A percentile compares a stretch with the other conserved stretches of the same genome.
Conservation (phyloP, 2,797 vertebrate species). For the Pygocentrus nattereri region DNA sequence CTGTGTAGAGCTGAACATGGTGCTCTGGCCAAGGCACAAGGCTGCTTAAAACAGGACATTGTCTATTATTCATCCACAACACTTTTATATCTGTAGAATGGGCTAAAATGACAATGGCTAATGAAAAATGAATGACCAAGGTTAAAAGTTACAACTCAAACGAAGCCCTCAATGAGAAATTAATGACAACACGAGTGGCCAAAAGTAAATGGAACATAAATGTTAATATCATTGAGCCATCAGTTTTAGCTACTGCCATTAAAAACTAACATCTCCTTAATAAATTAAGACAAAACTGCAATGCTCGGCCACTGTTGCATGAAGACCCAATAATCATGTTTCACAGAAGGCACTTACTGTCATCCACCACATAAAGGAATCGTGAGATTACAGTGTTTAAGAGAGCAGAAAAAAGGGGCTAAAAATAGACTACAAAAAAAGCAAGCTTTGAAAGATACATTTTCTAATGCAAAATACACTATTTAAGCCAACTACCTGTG, state of each 20-base stretch:
- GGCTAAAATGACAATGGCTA: slow-evolving; percentile 70
- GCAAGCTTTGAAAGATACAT: slow-evolving; percentile 16
- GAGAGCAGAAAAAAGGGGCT: slow-evolving; percentile 56
- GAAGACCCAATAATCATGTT: slow-evolving; percentile 65
- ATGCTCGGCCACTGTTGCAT: slow-evolving; percentile 63
- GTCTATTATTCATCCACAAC: slow-evolving; percentile 71
- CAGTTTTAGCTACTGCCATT: slow-evolving; percentile 59
- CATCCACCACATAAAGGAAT: slow-evolving; percentile 62
- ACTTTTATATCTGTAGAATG: slow-evolving; percentile 62
- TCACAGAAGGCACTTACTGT: slow-evolving; percentile 62
- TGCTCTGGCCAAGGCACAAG: slow-evolving; percentile 51
- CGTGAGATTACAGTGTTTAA: slow-evolving; percentile 53
- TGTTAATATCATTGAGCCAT: slow-evolving; percentile 68
- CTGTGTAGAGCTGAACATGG: slow-evolving; percentile 67
- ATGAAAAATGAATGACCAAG: slow-evolving; percentile 73
- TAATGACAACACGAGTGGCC: slow-evolving; percentile 68
- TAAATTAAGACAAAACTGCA: slow-evolving; percentile 69
- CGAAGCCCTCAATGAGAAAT: slow-evolving; percentile 71
- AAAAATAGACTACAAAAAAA: slow-evolving; percentile 41
- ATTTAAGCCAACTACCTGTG: slow-evolving; percentile 33
- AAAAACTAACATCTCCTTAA: slow-evolving; percentile 65
- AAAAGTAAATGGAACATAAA: slow-evolving; percentile 71
- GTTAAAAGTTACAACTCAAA: slow-evolving; percentile 70
- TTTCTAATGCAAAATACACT: slow-evolving; percentile 17
- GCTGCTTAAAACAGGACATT: slow-evolving; percentile 54